A percentile compares a stretch with the other conserved stretches of the same genome.
Conservation (phyloP, 2,113 vertebrate genomes). For the Parus major region DNA sequence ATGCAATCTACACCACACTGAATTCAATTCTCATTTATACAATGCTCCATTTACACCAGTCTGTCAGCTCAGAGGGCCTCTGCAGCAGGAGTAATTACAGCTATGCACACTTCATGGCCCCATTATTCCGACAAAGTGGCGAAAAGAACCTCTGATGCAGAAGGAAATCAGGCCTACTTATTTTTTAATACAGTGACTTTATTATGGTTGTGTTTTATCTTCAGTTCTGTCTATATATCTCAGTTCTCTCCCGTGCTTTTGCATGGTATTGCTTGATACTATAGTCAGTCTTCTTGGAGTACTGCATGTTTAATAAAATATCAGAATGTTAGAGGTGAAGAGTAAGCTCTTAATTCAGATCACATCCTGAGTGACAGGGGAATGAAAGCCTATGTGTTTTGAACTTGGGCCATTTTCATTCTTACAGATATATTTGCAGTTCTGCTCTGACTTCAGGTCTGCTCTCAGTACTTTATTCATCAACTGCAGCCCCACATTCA, state of each 20-base stretch:
- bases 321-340: neutral
- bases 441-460: neutral
- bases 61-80: slow-evolving; percentile 10
- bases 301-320: slow-evolving; percentile 62
- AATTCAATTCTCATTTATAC: slow-evolving; percentile 8
- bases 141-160: neutral
- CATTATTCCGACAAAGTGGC: neutral
- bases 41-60: slow-evolving; percentile 4
- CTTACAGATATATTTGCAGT: neutral
- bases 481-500: neutral
- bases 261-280: neutral
- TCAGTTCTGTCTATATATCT: slow-evolving; percentile 1
- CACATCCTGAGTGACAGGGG: slow-evolving; percentile 17
- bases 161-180: slow-evolving; percentile 41
- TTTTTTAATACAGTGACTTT: slow-evolving; percentile 41
- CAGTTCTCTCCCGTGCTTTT: neutral
- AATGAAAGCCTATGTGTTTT: slow-evolving; percentile 27
- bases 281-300: neutral
- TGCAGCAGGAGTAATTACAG: slow-evolving; percentile 38
- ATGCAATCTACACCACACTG: neutral
- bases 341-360: slow-evolving; percentile 55
- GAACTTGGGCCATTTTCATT: slow-evolving; percentile 37
- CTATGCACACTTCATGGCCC: slow-evolving; percentile 5
- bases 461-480: slow-evolving; percentile 25
- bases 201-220: slow-evolving; percentile 25